These are phyloP conservation scores for Illadopsis cleaveri DNA, from an alignment of 2,113 vertebrate species.

Conservation along the genomic window DNA sequence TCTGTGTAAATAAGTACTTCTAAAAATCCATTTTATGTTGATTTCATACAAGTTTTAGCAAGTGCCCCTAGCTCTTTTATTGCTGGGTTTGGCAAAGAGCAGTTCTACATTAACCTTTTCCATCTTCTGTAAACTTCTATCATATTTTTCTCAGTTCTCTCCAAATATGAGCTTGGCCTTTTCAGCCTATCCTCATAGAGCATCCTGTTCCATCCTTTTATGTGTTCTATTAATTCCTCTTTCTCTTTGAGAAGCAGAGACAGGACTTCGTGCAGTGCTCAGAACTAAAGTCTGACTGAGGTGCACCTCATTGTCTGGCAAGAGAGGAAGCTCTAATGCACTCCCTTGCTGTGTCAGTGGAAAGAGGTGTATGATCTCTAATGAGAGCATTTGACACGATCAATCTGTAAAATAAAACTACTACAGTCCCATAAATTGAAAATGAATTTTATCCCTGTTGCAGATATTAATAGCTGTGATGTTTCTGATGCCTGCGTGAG, in stretches of 20 bases:
- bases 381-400: neutral
- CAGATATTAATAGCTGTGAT: neutral
- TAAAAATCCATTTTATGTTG: neutral
- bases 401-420: neutral
- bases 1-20: neutral
- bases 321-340: neutral
- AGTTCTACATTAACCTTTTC: neutral
- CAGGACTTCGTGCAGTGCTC: neutral
- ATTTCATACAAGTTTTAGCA: neutral
- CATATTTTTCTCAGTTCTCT: neutral
- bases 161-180: neutral
- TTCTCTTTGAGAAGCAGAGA: neutral
- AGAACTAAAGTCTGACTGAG: neutral
- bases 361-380: neutral
- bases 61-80: neutral
- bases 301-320: neutral
- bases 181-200: neutral
- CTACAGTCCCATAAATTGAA: neutral
- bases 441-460: neutral
- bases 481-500: neutral
- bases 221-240: neutral
- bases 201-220: neutral
- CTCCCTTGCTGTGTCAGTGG: neutral
- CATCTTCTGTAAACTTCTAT: neutral
- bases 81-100: neutral